Evolutionary conservation across 2,888 invertebrate genomes (phyloP).

Genomic region (Ectemnius cavifrons): DNA sequence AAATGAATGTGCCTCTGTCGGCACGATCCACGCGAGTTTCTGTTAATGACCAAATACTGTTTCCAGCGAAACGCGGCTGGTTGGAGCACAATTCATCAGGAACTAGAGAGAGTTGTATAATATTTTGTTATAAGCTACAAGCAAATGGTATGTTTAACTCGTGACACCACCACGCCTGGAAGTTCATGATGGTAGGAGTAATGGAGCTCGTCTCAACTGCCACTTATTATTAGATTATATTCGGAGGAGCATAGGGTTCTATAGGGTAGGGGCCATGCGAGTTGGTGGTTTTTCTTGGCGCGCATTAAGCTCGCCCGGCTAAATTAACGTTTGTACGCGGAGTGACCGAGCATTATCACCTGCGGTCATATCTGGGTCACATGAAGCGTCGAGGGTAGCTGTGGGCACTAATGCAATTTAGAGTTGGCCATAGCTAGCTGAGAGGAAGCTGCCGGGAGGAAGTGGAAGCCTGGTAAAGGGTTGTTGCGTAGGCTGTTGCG

Average conservation of each 20-base stretch:
- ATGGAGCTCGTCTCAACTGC: neutral
- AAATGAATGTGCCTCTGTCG: neutral
- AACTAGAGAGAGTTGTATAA: neutral
- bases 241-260: no score
- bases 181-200: neutral
- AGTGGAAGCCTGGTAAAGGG: neutral
- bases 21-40: neutral
- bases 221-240: neutral
- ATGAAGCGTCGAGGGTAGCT: no score
- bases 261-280: no score
- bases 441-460: constrained; percentile 4
- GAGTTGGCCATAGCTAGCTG: neutral
- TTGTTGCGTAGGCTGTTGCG: neutral
- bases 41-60: constrained; percentile 11
- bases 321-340: no score
- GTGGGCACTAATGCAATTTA: neutral
- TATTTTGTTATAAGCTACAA: neutral
- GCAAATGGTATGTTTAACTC: neutral
- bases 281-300: no score
- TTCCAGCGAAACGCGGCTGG: neutral
- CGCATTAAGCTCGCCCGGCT: no score
- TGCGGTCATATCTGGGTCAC: no score
- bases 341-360: no score
- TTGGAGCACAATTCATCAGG: neutral
- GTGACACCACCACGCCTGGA: neutral